Evolutionary conservation across 2,797 vertebrate genomes (phyloP).

Genomic region (Channa striata): DNA sequence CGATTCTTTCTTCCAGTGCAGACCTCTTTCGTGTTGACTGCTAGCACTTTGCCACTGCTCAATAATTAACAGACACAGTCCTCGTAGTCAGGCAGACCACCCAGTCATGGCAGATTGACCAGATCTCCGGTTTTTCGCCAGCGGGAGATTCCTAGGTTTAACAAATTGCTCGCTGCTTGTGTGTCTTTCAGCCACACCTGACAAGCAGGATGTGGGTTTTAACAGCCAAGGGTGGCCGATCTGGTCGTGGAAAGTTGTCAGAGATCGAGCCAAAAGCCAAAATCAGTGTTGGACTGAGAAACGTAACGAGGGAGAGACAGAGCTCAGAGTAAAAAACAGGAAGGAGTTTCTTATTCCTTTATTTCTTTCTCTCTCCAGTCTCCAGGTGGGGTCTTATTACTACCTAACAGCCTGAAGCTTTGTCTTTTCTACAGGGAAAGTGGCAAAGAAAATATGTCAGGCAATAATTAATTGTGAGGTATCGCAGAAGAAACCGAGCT

Average conservation of each 20-base stretch:
- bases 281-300: conserved; percentile 44
- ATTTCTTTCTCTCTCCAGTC: conserved; percentile 31
- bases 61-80: conserved; percentile 40
- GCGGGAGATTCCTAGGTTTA: conserved; percentile 57
- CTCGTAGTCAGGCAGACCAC: conserved; percentile 32
- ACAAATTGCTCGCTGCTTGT: conserved; percentile 55
- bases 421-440: conserved; percentile 31
- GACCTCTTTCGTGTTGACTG: conserved; percentile 17
- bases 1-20: conserved; percentile 2
- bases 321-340: conserved; percentile 28
- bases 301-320: conserved; percentile 27
- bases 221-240: conserved; percentile 57
- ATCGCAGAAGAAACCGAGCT: conserved; percentile 23
- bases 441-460: conserved; percentile 42
- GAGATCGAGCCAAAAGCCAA: conserved; percentile 50
- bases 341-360: conserved; percentile 26
- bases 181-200: conserved; percentile 59
- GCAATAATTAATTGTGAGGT: conserved; percentile 60
- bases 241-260: conserved; percentile 59
- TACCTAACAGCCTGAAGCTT: conserved; percentile 46
- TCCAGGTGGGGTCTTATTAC: conserved; percentile 50
- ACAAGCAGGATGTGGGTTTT: conserved; percentile 61
- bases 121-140: conserved; percentile 22
- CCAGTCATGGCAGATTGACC: conserved; percentile 28
- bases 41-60: conserved; percentile 13